Evolutionary conservation across 30 jellyfish, hydroid and myxozoan genomes (phyloP), one percentile per base, ranked within the genome.

Genomic region (Pelagia noctiluca): DNA sequence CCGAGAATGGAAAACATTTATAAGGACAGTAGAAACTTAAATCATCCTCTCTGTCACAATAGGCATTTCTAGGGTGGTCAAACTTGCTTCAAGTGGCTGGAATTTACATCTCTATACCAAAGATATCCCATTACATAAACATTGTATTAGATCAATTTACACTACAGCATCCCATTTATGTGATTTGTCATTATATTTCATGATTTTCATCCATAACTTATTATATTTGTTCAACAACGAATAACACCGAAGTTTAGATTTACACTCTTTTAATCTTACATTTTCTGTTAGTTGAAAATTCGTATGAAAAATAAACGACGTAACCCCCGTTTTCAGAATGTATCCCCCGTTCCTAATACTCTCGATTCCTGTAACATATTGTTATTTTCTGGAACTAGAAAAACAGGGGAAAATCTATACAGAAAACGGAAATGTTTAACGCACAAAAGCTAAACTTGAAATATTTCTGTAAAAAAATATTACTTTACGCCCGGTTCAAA

Each of bases 401-500:
- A 26, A 60, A 48, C 30, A 26, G 72, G 72, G 21, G 12, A 10
- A 60, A 60, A 4, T 60, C 23, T n/a, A 24, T n/a, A 26, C 35
- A 5, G 10, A 60, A 60, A 60, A 60, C 11, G 21, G 5, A 10
- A 8, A 60, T 60, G 23, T 60, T n/a, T 60, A 60, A 60, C 8
- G 35, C n/a, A n/a, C 72, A 22, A 26, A 60, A 24, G 21, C 72
- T 4, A 26, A 60, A 10, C 23, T 60, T 60, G 10, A 60, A 60
- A n/a, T n/a, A 60, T 4, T n/a, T 60, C 21, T n/a, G 72, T 24
- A 24, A 60, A 60, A 60, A n/a, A 60, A 60, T n/a, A n/a, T 60
- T 60, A 60, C 23, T 8, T n/a, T 60, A 26, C 35, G 23, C 72
- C 72, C 72, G 23, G 72, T 60, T 60, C 72, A 26, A 60, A 60